Evolutionary conservation across 2,113 vertebrate genomes (phyloP).

Genomic region (Dasyurus viverrinus): DNA sequence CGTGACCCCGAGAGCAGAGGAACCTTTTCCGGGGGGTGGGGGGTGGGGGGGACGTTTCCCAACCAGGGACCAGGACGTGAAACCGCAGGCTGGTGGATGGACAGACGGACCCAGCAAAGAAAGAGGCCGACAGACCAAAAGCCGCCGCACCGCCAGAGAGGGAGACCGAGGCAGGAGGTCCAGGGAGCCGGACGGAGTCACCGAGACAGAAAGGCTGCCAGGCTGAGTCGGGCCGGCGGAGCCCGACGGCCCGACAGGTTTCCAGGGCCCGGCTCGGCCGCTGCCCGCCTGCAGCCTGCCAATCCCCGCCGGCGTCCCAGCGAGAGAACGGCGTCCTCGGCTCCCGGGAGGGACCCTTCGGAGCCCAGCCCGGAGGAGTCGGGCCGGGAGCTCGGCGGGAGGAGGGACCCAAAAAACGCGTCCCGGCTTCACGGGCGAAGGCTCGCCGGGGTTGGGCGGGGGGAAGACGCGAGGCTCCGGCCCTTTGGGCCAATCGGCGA

Average conservation of each 20-base stretch:
- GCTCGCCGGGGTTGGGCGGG: constrained; percentile 31
- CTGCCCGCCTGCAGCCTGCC: not conserved
- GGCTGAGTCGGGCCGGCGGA: constrained; percentile 1
- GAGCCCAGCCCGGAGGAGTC: constrained; percentile 39
- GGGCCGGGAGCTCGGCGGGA: constrained; percentile 35
- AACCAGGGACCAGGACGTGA: too few species aligned
- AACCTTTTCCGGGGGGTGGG: not conserved
- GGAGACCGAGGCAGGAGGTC: not conserved
- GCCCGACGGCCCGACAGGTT: constrained; percentile 36
- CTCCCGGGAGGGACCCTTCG: constrained; percentile 29
- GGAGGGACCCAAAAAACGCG: not conserved
- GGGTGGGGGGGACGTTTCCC: not conserved
- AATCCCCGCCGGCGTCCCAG: constrained; percentile 34
- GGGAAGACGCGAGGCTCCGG: constrained; percentile 50
- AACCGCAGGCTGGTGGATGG: not conserved
- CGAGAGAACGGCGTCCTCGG: constrained; percentile 63
- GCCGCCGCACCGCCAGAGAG: not conserved
- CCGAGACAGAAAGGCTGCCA: not conserved
- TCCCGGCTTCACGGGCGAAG: constrained; percentile 20
- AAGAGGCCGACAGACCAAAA: too few species aligned
- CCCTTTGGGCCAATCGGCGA: constrained; percentile 19
- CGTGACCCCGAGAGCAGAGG: not conserved
- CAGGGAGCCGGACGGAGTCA: not conserved
- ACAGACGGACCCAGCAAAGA: not conserved
- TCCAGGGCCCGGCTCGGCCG: constrained; percentile 54